Evolutionary conservation across 64 coral and sea anemone species (phyloP), one percentile per base, ranked within the genome.

Genomic region (Catalaphyllia jardinei): DNA sequence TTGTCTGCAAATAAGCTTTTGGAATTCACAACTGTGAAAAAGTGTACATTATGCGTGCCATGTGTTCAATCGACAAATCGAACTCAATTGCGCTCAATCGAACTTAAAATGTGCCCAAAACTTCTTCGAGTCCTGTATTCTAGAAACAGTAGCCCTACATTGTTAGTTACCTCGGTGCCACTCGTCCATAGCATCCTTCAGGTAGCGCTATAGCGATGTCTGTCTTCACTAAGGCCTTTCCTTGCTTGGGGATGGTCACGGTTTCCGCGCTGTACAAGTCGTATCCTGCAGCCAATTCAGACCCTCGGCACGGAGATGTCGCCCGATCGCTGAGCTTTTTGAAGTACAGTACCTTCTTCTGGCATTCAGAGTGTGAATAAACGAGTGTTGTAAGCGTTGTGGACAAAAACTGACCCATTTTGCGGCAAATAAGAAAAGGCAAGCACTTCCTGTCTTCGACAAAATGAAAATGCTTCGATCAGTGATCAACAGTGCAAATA

Each of bases 151-250:
- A 85, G 62, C 31, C 14, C 17, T 17, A 63, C 31, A 72, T 85
- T 89, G 63, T 2, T 67, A 12, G 78, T 74, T 76, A 98, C 96
- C 96, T 98, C 22, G 96, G 90, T 30, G 96, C 96, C 33, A 98
- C 96, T 78, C 96, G 83, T 8, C 96, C 96, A 78, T 98, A 98
- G 38, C 96, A 98, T 78, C 96, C 96, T 82, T 93, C 76, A 31
- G 96, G 96, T 10, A 98, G 54, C 30, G 96, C 90, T 30, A 98
- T 80, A 35, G 96, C 90, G 42, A 98, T 98, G 49, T 98, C 96
- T 63, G 96, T 98, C 55, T 93, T 98, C 2, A 98, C 93, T 25
- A 98, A 74, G 62, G 96, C 96, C 51, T 98, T 98, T 51, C 96
- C 96, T 76, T 94, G 88, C 19, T 91, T 91, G 22, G 96, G 96